Conservation (phyloP, 2,113 vertebrate species). For the Heloderma charlesbogerti region DNA sequence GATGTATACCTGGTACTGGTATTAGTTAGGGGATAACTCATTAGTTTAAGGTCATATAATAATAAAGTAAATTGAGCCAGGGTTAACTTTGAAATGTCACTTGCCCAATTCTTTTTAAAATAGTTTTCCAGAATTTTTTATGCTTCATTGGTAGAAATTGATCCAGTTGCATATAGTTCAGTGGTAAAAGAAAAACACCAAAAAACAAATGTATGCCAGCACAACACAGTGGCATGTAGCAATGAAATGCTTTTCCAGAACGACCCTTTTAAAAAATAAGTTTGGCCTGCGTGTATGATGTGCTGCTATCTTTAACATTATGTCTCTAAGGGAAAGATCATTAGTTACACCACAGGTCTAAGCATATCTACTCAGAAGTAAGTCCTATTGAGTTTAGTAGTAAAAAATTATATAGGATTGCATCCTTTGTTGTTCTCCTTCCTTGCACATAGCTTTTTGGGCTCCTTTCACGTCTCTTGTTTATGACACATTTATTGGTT, state of each 20-base stretch:
- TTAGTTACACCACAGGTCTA: neutral
- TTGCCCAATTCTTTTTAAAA: slow-evolving; percentile 67
- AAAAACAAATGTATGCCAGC: neutral
- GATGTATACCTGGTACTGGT: neutral
- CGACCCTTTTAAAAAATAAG: neutral
- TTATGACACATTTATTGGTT: neutral
- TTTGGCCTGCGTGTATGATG: neutral
- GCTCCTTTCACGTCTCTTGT: neutral
- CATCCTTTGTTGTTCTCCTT: neutral
- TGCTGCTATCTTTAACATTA: neutral
- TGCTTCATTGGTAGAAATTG: slow-evolving; percentile 51
- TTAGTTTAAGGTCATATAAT: neutral
- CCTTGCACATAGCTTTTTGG: neutral
- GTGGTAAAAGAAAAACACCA: neutral
- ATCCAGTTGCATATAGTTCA: slow-evolving; percentile 37
- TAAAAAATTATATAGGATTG: too few relatives aligned
- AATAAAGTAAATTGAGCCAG: neutral
- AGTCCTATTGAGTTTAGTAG: too few relatives aligned
- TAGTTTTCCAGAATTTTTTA: slow-evolving; percentile 64
- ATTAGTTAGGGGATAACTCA: neutral
- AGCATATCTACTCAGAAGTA: too few relatives aligned
- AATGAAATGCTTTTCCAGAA: slow-evolving; percentile 45
- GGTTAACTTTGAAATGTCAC: neutral
- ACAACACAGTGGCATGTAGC: slow-evolving; percentile 11
- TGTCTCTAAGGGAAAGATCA: neutral